Evolutionary conservation across 2,113 vertebrate species (phyloP).

Genomic region (Petaurus breviceps): DNA sequence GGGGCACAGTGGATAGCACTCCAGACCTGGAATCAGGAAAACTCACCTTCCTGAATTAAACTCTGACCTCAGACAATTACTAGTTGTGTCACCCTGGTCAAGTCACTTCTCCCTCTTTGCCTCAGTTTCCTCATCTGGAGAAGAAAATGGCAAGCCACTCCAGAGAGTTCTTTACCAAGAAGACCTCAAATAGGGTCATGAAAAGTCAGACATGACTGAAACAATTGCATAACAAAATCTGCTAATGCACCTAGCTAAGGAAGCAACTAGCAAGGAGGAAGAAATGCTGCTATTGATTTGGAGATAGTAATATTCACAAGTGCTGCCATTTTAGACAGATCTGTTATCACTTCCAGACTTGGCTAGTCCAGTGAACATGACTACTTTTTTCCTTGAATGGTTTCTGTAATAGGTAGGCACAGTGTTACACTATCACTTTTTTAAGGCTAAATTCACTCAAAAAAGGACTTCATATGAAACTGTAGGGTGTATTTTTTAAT

Average conservation of each 20-base stretch:
- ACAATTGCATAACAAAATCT: not conserved
- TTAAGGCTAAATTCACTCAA: too few relatives aligned
- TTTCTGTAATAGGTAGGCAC: not conserved
- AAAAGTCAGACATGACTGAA: too few relatives aligned
- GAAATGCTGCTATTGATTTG: constrained; percentile 54
- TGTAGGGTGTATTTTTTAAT: too few relatives aligned
- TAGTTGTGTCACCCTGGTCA: not conserved
- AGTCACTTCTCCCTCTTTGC: not conserved
- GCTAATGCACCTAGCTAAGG: constrained; percentile 24
- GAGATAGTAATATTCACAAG: constrained; percentile 59
- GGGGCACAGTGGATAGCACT: not conserved
- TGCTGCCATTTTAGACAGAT: constrained; percentile 48
- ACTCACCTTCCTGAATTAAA: not conserved
- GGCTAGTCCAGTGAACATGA: constrained; percentile 63
- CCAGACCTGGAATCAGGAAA: not conserved
- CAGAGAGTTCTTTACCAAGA: not conserved
- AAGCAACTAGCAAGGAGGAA: constrained; percentile 47
- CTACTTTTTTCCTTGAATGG: not conserved
- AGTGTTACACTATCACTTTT: too few relatives aligned
- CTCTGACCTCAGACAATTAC: not conserved
- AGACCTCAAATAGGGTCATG: not conserved
- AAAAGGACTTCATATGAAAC: too few relatives aligned
- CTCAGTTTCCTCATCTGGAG: not conserved
- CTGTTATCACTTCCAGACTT: constrained; percentile 76
- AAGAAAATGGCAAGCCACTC: not conserved